These are phyloP conservation scores for Eretmocerus hayati DNA, from an alignment of 2,888 invertebrate genomes.

Conservation along the genomic window DNA sequence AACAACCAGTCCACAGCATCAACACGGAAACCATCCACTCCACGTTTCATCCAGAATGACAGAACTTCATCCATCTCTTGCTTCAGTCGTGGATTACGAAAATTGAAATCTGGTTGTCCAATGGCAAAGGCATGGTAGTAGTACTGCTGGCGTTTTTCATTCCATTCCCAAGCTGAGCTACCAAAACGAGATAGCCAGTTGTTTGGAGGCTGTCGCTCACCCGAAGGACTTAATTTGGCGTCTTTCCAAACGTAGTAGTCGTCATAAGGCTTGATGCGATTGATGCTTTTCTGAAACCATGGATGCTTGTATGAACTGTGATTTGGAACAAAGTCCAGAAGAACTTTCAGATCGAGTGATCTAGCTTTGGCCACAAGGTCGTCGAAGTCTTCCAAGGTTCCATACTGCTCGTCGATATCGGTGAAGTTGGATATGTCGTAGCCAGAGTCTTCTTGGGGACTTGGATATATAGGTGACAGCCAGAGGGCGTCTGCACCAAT, in stretches of 20 bases:
- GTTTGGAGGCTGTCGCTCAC: conserved; percentile 44
- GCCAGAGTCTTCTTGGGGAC: conserved; percentile 60
- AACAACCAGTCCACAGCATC: conserved; percentile 45
- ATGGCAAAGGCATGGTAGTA: too few relatives aligned
- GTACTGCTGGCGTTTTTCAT: too few relatives aligned
- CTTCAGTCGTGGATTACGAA: conserved; percentile 49
- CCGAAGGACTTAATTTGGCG: conserved; percentile 44
- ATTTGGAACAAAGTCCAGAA: too few relatives aligned
- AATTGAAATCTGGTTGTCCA: conserved; percentile 64
- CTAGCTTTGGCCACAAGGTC: conserved; percentile 44
- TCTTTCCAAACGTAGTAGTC: conserved; percentile 74
- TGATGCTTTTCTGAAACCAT: conserved; percentile 72
- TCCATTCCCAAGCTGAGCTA: too few relatives aligned
- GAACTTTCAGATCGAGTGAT: conserved; percentile 38
- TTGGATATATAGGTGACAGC: conserved; percentile 65
- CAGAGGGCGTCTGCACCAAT: conserved; percentile 59
- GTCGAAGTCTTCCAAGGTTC: too few relatives aligned
- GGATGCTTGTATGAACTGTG: conserved; percentile 61
- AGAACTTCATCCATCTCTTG: conserved; percentile 50
- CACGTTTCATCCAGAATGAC: conserved; percentile 54
- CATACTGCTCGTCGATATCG: conserved; percentile 54
- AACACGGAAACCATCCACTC: conserved; percentile 59
- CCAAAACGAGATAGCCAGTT: conserved; percentile 54
- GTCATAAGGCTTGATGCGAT: conserved; percentile 55
- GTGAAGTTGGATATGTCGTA: conserved; percentile 59